Base-by-base conservation (phyloP, 2,113 vertebrate species). In the Turdus rufiventris region DNA sequence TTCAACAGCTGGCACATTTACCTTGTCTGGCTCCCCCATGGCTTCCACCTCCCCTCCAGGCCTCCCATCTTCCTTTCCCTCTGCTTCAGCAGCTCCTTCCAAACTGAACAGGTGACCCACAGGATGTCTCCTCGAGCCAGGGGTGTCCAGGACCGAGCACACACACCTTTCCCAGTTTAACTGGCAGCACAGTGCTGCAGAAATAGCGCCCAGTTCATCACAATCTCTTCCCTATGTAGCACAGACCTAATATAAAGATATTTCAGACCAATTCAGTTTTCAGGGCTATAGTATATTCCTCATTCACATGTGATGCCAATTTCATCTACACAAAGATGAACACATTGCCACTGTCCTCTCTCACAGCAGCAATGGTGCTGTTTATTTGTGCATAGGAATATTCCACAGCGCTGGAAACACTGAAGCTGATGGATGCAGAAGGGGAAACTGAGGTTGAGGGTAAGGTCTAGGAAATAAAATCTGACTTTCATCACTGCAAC, bases 1-100 rank as follows among this genome's bases (percentile, higher is more conserved):
- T 90, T 80, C 73, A 68, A 61, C n/a, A 28, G 3, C 40, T 92
- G 68, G 83, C 85, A 92, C 83, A 84, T 51, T 85, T 94, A 81
- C 66, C 54, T 65, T 53, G 54, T 51, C 91, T 94, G 85, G 33
- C 91, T 93, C n/a, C 62, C 48, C 29, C 47, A 8, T 4, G 53
- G 54, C n/a, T 51, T 91, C 73, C 57, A 74, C 29, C 53, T 90
- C 63, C 34, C 34, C 36, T 68, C 14, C 21, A 42, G 48, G 8
- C 13, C 42, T 78, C 73, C 61, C 24, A 75, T 31, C 24, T 89
- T 83, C 65, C 40, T 42, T 28, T 53, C 19, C 54, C 38, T 71
- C 33, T 53, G 66, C 57, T 77, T 83, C 56, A 78, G 60, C 34
- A 50, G 8, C 47, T 85, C 70, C 61, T 79, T 71, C 74, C 79